Evolutionary conservation across 1,140 invertebrate species (phyloP), one percentile per base, ranked within the genome.

Genomic region (Brachionus koreanus): DNA sequence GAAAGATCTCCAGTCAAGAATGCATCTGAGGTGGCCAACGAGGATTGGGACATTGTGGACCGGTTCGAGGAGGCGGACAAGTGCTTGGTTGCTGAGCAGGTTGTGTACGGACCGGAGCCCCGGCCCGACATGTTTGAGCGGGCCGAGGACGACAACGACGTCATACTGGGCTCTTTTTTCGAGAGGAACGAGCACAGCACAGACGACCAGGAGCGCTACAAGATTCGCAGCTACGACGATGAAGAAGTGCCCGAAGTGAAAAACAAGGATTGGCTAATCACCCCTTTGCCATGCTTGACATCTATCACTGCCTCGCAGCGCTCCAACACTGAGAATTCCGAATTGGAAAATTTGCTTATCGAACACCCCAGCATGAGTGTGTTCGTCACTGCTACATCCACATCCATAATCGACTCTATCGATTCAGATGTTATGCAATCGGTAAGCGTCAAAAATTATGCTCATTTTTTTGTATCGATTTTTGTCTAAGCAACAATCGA

Each of bases 331-430:
- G 91, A 92, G 86, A 92, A 91, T 57, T 93, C 92, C 82, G 93
- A 93, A n/a, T 87, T 94, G 85, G 93, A 94, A 87, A 92, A 94
- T 87, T 89, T 94, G 84, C 90, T 94, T 83, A 94, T 94, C 86
- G 93, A 94, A 87, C 93, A 94, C 86, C 93, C 93, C n/a, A 93
- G 92, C 87, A 94, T 94, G 93, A 93, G 92, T 83, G 93, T 94
- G 3, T 94, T 94, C 86, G 89, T 90, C 13, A 85, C 86, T 57
- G 81, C 83, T 42, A 74, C 69, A 46, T 74, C 69, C 19, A 74
- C 69, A 46, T 74, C 69, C 23, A 46, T 74, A 5, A 43, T 25
- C 12, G 69, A 74, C 23, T 16, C 35, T 1, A 19, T 19, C 65
- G 82, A 65, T 65, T 10, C 16, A 23, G 35, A 19, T 72, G 82